Evolutionary conservation across 2,113 vertebrate species (phyloP).

Genomic region (Tragelaphus strepsiceros): DNA sequence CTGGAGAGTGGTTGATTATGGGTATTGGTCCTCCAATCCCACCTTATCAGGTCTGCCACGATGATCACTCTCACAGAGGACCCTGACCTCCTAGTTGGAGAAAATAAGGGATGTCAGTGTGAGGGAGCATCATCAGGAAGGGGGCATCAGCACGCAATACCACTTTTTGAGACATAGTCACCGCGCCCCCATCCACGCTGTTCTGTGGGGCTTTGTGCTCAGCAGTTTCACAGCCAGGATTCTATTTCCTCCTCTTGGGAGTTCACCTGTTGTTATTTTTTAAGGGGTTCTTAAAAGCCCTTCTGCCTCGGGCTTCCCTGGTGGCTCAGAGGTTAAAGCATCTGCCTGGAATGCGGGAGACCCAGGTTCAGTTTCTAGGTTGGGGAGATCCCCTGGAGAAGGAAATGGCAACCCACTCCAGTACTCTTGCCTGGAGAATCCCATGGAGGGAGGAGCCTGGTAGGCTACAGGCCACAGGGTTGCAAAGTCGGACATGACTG

Average conservation of each 20-base stretch:
- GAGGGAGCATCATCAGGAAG: neutral
- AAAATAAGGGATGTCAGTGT: neutral
- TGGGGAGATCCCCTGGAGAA: too few relatives aligned
- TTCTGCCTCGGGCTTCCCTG: too few relatives aligned
- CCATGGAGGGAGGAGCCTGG: too few relatives aligned
- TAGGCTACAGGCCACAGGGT: too few relatives aligned
- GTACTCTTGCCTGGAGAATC: too few relatives aligned
- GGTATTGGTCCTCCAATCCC: fast-evolving
- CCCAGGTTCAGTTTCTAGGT: too few relatives aligned
- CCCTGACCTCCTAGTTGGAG: neutral
- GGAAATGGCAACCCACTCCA: too few relatives aligned
- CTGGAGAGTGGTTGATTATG: too few relatives aligned
- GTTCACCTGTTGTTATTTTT: neutral
- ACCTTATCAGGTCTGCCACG: neutral
- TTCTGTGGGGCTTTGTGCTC: neutral
- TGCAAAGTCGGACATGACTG: too few relatives aligned
- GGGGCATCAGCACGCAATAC: too few relatives aligned
- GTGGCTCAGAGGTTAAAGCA: too few relatives aligned
- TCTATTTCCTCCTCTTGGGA: neutral
- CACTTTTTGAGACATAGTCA: neutral
- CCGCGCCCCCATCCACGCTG: fast-evolving
- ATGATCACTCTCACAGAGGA: neutral
- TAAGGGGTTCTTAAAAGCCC: neutral
- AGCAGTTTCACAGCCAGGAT: neutral
- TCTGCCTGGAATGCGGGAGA: too few relatives aligned